A percentile compares a stretch with the other conserved stretches of the same genome.
These are phyloP conservation scores for Orthosia incerta DNA, from an alignment of 2,888 invertebrate species.

Conservation along the genomic window DNA sequence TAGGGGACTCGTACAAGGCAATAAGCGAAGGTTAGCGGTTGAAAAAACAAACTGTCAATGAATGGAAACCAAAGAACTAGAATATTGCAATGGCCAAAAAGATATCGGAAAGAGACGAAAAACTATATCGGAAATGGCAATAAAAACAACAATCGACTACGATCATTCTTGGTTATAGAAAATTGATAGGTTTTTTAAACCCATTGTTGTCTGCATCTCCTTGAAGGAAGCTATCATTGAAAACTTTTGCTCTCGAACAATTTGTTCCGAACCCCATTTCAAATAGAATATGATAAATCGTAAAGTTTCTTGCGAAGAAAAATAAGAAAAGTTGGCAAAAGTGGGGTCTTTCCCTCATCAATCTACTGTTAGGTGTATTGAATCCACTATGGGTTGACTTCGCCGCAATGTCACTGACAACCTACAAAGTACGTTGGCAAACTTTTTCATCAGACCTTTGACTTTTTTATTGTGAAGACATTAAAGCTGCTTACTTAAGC, in stretches of 20 bases:
- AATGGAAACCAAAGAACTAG: too few species aligned
- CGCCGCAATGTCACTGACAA: slow-evolving; percentile 59
- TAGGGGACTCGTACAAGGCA: neutral
- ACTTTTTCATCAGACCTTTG: slow-evolving; percentile 62
- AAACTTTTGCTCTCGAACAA: slow-evolving; percentile 73
- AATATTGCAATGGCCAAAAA: neutral
- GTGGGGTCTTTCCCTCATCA: slow-evolving; percentile 79
- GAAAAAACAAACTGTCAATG: too few species aligned
- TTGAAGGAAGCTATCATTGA: slow-evolving; percentile 45
- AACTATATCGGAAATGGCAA: slow-evolving; percentile 7
- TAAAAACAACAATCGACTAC: slow-evolving; percentile 11
- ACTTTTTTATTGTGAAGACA: slow-evolving; percentile 53
- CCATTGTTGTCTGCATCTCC: slow-evolving; percentile 37
- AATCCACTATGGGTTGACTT: slow-evolving; percentile 64
- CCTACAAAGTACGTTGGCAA: slow-evolving; percentile 60
- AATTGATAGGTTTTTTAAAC: slow-evolving; percentile 39
- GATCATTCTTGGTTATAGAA: slow-evolving; percentile 11
- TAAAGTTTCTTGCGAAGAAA: slow-evolving; percentile 75
- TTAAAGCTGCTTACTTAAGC: slow-evolving; percentile 42
- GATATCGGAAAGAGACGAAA: neutral
- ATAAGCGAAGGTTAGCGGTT: neutral
- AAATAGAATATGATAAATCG: slow-evolving; percentile 81
- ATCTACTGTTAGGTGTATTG: slow-evolving; percentile 76
- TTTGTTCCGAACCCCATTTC: slow-evolving; percentile 73
- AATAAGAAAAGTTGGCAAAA: slow-evolving; percentile 75